phyloP scores from a whole-genome alignment of 2,113 vertebrate species.

The Ailurus styani region DNA sequence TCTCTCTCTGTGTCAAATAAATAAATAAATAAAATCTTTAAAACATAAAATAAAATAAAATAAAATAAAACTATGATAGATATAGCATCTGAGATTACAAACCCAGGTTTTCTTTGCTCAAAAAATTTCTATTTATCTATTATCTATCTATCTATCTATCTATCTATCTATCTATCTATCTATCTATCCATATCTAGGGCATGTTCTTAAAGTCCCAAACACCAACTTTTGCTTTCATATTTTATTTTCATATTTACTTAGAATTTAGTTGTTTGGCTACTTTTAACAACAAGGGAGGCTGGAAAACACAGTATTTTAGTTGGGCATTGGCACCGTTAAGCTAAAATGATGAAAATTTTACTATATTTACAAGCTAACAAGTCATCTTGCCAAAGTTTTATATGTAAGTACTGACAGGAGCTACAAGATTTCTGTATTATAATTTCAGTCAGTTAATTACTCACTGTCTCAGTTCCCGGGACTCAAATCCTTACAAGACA shows the following conservation, averaged over 20 bases:
- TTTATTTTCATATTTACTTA: no score
- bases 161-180: neutral
- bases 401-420: neutral
- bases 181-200: neutral
- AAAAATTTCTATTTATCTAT: neutral
- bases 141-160: no score
- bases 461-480: neutral
- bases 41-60: no score
- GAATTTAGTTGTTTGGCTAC: neutral
- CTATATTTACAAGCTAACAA: neutral
- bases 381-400: neutral
- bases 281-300: neutral
- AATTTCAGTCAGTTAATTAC: neutral
- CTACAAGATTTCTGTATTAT: neutral
- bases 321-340: neutral
- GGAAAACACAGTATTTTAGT: neutral
- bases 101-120: neutral
- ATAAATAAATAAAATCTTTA: no score
- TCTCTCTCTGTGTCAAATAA: no score
- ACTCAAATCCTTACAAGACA: neutral
- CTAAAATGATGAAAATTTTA: neutral
- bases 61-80: neutral
- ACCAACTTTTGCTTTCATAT: neutral
- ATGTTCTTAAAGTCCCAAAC: neutral
- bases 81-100: neutral